Base-by-base conservation (phyloP, 2,797 vertebrate species). In the Eulemur albifrons region DNA sequence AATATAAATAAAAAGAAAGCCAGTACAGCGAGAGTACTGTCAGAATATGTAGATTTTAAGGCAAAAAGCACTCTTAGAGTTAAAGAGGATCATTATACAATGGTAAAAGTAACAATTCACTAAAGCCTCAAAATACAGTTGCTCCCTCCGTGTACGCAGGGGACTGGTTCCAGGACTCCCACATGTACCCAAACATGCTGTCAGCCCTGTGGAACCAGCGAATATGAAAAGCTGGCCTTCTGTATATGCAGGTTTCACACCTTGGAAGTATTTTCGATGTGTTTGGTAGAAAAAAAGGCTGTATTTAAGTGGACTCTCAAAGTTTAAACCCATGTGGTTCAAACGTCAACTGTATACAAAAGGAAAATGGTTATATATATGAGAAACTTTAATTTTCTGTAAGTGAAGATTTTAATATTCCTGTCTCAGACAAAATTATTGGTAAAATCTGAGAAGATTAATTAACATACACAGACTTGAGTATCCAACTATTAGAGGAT, bases 1-100 rank as follows among this genome's bases (percentile, higher is more conserved):
- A 88, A 91, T 57, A 67, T 45, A 85, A n/a, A 72, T 27, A 7
- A 93, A 85, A 57, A 85, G 82, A 95, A 80, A 92, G 20, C 45
- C 35, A 84, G 40, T 57, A 82, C 8, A 83, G 63, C 38, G 43
- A 57, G 0, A 90, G n/a, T 63, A 88, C 3, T 59, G 8, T 65
- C 13, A 65, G 38, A 89, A 93, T 63, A 87, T 20, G 38, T 25
- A 90, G 45, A 65, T 70, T 76, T 82, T 21, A 86, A 70, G 25
- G n/a, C 40, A 54, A 87, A 84, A 81, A 30, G 20, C n/a, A 73
- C 40, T 61, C 61, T 30, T 73, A 59, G 21, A 57, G 15, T 27
- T 65, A 63, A 52, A 93, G 18, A 81, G 13, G 45, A 87, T 82
- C 43, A 85, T 23, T 54, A 65, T 50, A 65, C 50, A 73, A 84